These are phyloP conservation scores for Cranoglanis bouderius DNA, from an alignment of 2,113 vertebrate species.

Conservation along the genomic window DNA sequence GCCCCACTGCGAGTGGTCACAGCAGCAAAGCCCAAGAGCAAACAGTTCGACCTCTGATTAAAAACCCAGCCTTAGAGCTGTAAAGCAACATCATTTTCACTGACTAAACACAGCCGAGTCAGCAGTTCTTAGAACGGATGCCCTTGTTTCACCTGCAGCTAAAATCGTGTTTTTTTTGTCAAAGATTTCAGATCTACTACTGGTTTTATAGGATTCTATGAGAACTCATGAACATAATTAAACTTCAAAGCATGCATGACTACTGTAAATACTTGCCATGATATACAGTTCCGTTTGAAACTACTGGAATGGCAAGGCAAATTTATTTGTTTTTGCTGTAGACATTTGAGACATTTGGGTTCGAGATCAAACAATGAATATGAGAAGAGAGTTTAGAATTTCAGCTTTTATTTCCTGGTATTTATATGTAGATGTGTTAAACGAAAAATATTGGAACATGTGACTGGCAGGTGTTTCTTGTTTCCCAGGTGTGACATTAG, in stretches of 20 bases:
- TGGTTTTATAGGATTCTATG: background rate
- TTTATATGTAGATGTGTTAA: too few relatives aligned
- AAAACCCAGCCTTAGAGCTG: constrained; percentile 43
- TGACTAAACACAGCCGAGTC: constrained; percentile 29
- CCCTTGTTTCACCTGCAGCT: constrained; percentile 38
- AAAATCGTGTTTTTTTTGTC: constrained; percentile 5
- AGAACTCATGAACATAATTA: background rate
- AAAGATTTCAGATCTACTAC: constrained; percentile 2
- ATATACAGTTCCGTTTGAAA: background rate
- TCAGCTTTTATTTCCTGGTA: too few relatives aligned
- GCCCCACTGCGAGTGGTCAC: constrained; percentile 21
- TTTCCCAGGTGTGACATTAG: too few relatives aligned
- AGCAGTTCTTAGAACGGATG: constrained; percentile 43
- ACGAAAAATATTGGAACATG: too few relatives aligned
- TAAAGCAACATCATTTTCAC: constrained; percentile 43
- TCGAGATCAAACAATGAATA: too few relatives aligned
- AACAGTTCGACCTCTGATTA: constrained; percentile 51
- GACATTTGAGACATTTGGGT: too few relatives aligned
- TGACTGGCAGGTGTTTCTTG: too few relatives aligned
- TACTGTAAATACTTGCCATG: background rate
- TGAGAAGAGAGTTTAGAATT: too few relatives aligned
- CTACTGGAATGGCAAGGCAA: too few relatives aligned
- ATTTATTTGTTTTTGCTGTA: too few relatives aligned
- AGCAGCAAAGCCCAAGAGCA: constrained; percentile 37
- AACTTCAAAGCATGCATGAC: background rate